Percentiles rank a stretch among this genome's conserved stretches.
phyloP scores from a whole-genome alignment of 2,113 vertebrate species.

The Erpornis zantholeuca region DNA sequence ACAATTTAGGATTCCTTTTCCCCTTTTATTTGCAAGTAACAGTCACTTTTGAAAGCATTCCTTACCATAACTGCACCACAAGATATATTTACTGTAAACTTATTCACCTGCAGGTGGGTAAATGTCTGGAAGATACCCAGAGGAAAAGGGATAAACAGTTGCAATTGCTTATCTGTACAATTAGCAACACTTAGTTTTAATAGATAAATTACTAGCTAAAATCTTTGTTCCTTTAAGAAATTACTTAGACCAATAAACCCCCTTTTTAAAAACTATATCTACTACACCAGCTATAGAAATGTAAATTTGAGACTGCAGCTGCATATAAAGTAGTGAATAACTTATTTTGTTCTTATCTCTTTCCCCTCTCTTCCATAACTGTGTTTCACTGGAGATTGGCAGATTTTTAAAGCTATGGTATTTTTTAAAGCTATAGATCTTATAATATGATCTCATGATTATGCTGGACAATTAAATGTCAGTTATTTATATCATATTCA shows the following conservation, averaged over 20 bases:
- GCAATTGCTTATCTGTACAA: background rate
- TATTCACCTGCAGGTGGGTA: background rate
- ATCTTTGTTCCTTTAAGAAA: background rate
- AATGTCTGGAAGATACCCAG: background rate
- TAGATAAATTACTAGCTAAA: background rate
- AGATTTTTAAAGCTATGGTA: background rate
- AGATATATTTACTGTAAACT: background rate
- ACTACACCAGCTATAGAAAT: background rate
- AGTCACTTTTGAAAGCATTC: background rate
- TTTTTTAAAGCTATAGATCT: background rate
- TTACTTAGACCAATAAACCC: background rate
- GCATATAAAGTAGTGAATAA: background rate
- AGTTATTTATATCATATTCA: background rate
- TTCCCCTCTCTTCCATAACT: background rate
- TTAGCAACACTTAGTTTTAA: background rate
- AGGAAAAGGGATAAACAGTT: background rate
- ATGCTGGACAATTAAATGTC: background rate
- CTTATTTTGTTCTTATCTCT: background rate
- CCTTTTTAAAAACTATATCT: background rate
- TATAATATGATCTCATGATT: background rate
- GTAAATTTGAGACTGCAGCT: background rate
- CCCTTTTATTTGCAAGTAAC: background rate
- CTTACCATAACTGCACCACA: background rate
- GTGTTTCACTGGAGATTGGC: background rate
- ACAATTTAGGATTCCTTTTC: background rate